Percentiles rank a stretch among this genome's conserved stretches.
phyloP scores from a whole-genome alignment of 2,113 vertebrate genomes.

The Sakesphorus luctuosus region DNA sequence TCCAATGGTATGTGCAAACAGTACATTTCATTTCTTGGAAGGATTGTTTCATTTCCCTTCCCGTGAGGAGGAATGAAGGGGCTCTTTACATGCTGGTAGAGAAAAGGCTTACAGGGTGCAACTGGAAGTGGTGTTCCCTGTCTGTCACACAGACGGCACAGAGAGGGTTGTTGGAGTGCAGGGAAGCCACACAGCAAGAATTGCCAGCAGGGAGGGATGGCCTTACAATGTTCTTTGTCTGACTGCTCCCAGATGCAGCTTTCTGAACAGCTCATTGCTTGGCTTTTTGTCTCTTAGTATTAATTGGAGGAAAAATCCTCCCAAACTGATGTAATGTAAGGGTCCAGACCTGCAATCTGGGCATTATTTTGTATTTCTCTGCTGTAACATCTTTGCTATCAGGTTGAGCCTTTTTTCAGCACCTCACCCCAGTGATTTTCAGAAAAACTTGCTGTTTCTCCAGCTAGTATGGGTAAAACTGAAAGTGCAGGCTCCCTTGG shows the following conservation, averaged over 20 bases:
- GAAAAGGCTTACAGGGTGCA: neutral
- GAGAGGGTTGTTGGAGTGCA: accelerated
- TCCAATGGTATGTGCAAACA: neutral
- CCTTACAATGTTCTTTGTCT: neutral
- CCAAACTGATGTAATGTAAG: neutral
- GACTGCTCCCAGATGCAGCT: neutral
- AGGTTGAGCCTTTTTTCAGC: neutral
- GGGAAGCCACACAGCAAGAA: neutral
- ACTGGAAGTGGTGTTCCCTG: neutral
- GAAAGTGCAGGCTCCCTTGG: neutral
- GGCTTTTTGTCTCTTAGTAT: neutral
- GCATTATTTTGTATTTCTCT: neutral
- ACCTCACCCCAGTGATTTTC: neutral
- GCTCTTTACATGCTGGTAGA: neutral
- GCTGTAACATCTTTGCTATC: neutral
- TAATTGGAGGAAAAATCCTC: neutral
- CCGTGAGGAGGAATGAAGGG: neutral
- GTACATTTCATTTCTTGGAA: neutral
- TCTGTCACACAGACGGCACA: accelerated
- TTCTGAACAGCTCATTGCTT: neutral
- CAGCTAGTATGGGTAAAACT: neutral
- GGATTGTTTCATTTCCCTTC: neutral
- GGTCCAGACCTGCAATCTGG: neutral
- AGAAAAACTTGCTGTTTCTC: neutral
- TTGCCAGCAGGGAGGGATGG: neutral